These are phyloP conservation scores for Epistrophe eligans DNA, from an alignment of 2,888 invertebrate species.

Conservation along the genomic window DNA sequence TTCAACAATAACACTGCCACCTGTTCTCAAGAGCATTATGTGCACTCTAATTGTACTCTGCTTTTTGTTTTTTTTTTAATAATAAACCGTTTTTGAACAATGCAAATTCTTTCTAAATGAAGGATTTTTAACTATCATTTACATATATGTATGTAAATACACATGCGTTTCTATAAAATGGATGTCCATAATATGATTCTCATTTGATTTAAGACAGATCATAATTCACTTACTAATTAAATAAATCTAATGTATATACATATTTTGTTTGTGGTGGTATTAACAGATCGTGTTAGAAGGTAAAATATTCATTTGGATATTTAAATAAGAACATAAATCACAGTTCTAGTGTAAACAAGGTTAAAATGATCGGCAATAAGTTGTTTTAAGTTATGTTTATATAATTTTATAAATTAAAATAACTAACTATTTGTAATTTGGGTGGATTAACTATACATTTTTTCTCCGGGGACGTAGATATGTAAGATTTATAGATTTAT, in stretches of 20 bases:
- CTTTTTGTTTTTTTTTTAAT: no score
- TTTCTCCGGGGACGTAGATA: constrained; percentile 43
- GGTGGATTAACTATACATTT: neutral
- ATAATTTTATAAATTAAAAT: neutral
- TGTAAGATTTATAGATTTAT: constrained; percentile 25
- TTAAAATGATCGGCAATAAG: constrained; percentile 14
- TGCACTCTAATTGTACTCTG: constrained; percentile 25
- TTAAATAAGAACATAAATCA: constrained; percentile 32
- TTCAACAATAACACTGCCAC: constrained; percentile 19
- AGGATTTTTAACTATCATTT: constrained; percentile 3
- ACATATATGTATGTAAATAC: neutral
- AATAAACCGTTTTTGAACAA: constrained; percentile 24
- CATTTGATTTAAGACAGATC: neutral
- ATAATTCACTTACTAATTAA: constrained; percentile 19
- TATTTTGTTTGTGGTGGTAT: constrained; percentile 46
- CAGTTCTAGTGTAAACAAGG: constrained; percentile 35
- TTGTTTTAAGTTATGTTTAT: neutral
- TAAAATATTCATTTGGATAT: constrained; percentile 5
- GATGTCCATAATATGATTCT: constrained; percentile 3
- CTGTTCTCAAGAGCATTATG: constrained; percentile 17
- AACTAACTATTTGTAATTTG: constrained; percentile 19
- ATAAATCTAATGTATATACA: constrained; percentile 8
- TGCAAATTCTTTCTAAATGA: constrained; percentile 19
- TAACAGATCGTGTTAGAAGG: constrained; percentile 15
- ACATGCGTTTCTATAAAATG: constrained; percentile 20